These are phyloP conservation scores for Orussus abietinus DNA, from an alignment of 1,140 invertebrate genomes.

Conservation along the genomic window DNA sequence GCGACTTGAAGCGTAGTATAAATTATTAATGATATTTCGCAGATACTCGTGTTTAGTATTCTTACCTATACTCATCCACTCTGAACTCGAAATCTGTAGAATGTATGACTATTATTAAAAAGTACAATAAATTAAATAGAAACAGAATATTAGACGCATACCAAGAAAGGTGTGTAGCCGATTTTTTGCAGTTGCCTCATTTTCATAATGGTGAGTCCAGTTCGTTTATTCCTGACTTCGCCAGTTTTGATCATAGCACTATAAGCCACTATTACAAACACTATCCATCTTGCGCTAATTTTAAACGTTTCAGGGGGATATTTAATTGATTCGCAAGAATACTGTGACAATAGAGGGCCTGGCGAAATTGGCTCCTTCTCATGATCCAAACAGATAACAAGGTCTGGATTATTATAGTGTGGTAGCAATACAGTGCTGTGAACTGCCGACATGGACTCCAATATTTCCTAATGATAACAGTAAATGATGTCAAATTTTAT, in stretches of 20 bases:
- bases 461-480: slow-evolving; percentile 19
- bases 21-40: neutral
- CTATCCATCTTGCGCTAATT: slow-evolving; percentile 47
- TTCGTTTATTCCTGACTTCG: slow-evolving; percentile 33
- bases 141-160: slow-evolving; percentile 39
- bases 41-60: slow-evolving; percentile 11
- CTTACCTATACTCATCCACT: slow-evolving; percentile 12
- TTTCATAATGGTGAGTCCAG: slow-evolving; percentile 52
- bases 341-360: slow-evolving; percentile 27
- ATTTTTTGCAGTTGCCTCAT: slow-evolving; percentile 55
- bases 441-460: slow-evolving; percentile 21
- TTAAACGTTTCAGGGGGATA: slow-evolving; percentile 36
- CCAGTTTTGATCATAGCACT: slow-evolving; percentile 45
- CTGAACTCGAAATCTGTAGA: slow-evolving; percentile 19
- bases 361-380: slow-evolving; percentile 36
- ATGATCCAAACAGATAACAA: slow-evolving; percentile 54
- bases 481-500: slow-evolving; percentile 2
- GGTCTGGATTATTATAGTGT: slow-evolving; percentile 54
- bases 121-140: slow-evolving; percentile 6
- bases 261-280: slow-evolving; percentile 44
- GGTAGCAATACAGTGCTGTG: slow-evolving; percentile 55
- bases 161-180: slow-evolving; percentile 57
- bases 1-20: too few relatives aligned
- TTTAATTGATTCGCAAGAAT: slow-evolving; percentile 46
- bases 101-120: slow-evolving; percentile 1